A percentile compares a stretch with the other conserved stretches of the same genome.
phyloP scores from a whole-genome alignment of 2,888 invertebrate genomes.

The Agrotis puta region DNA sequence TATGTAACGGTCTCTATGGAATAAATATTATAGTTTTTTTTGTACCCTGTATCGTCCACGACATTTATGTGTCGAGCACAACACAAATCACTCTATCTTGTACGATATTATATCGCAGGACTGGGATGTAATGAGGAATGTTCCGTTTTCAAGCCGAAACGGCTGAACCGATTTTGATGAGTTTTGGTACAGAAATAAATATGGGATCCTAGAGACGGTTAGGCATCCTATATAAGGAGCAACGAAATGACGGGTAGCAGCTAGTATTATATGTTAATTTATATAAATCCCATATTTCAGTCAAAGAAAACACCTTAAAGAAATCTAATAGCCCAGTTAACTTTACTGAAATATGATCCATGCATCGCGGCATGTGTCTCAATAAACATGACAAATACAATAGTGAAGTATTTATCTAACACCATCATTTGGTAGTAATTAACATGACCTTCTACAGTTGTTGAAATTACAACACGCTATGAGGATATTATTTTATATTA shows the following conservation, averaged over 20 bases:
- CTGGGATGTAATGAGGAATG: too few relatives aligned
- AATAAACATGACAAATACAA: slow-evolving; percentile 43
- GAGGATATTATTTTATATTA: slow-evolving; percentile 21
- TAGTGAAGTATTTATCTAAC: slow-evolving; percentile 35
- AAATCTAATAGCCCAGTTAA: slow-evolving; percentile 16
- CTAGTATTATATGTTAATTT: too few relatives aligned
- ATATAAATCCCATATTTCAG: too few relatives aligned
- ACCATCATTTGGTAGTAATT: slow-evolving; percentile 50
- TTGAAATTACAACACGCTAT: slow-evolving; percentile 25
- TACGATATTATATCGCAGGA: too few relatives aligned
- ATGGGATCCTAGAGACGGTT: too few relatives aligned
- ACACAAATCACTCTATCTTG: not conserved
- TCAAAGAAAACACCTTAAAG: not conserved
- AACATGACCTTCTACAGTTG: slow-evolving; percentile 51
- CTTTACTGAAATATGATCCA: slow-evolving; percentile 23
- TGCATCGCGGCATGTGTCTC: slow-evolving; percentile 35
- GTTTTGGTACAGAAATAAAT: too few relatives aligned
- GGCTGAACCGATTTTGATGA: too few relatives aligned
- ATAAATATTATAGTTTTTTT: not conserved
- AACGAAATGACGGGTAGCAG: too few relatives aligned
- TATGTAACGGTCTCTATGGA: not conserved
- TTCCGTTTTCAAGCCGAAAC: too few relatives aligned
- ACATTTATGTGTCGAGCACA: too few relatives aligned
- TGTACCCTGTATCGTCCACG: not conserved
- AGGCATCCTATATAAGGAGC: too few relatives aligned